Percentiles rank a stretch among this genome's conserved stretches.
These are phyloP conservation scores for Thalassaphorura encarpata DNA, from an alignment of 1,140 invertebrate species.

Conservation along the genomic window DNA sequence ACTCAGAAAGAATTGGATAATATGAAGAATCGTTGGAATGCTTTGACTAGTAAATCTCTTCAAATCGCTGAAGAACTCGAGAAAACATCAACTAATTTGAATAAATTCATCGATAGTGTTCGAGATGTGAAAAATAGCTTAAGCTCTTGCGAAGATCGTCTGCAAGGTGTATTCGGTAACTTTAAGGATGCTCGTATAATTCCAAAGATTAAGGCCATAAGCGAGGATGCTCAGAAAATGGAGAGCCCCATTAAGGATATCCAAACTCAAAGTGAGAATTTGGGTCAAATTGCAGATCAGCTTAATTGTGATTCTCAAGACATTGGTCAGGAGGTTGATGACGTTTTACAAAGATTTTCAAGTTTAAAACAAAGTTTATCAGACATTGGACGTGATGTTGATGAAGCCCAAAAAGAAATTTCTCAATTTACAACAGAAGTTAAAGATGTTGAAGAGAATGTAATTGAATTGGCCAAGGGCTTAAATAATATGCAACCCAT, in stretches of 20 bases:
- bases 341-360: constrained; percentile 63
- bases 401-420: constrained; percentile 75
- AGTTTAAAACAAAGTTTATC: constrained; percentile 64
- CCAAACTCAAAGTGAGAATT: constrained; percentile 57
- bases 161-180: constrained; percentile 67
- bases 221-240: constrained; percentile 62
- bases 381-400: constrained; percentile 66
- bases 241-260: constrained; percentile 65
- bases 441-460: constrained; percentile 60
- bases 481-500: constrained; percentile 73
- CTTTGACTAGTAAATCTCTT: constrained; percentile 59
- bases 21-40: constrained; percentile 80
- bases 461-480: constrained; percentile 70
- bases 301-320: constrained; percentile 55
- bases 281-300: constrained; percentile 55
- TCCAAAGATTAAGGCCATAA: constrained; percentile 64
- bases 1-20: constrained; percentile 68
- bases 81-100: constrained; percentile 65
- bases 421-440: constrained; percentile 78
- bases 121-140: constrained; percentile 69
- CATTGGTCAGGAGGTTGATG: constrained; percentile 65
- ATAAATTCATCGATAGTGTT: constrained; percentile 72
- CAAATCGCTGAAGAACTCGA: constrained; percentile 67
- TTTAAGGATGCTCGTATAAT: constrained; percentile 70
- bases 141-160: constrained; percentile 74